phyloP scores from a whole-genome alignment of 2,888 invertebrate genomes.

The Polydrusus tereticollis region DNA sequence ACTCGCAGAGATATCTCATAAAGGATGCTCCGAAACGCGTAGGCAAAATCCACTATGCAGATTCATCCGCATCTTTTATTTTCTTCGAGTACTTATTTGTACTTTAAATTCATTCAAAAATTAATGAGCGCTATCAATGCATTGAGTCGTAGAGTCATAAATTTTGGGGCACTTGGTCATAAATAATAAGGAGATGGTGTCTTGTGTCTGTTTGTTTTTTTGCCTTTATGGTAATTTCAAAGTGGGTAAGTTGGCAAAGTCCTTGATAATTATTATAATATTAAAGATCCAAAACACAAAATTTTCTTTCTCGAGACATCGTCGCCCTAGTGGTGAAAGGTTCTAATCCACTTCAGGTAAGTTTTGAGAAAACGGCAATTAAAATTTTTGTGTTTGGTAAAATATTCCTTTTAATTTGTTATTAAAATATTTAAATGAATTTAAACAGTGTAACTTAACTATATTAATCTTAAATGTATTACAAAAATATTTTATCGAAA shows the following conservation, averaged over 20 bases:
- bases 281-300: no score
- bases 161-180: slow-evolving; percentile 32
- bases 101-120: slow-evolving; percentile 47
- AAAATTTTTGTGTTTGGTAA: no score
- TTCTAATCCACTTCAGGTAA: no score
- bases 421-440: no score
- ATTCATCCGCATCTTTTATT: slow-evolving; percentile 32
- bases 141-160: slow-evolving; percentile 31
- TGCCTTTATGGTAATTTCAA: neutral
- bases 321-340: no score
- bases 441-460: no score
- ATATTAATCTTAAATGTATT: no score
- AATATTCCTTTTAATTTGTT: no score
- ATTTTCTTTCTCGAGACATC: no score
- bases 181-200: slow-evolving; percentile 16
- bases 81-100: slow-evolving; percentile 31
- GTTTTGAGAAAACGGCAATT: no score
- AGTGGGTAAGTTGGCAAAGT: neutral
- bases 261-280: no score
- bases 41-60: slow-evolving; percentile 33
- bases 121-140: slow-evolving; percentile 44
- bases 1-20: neutral
- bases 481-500: no score
- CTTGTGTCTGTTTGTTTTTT: neutral
- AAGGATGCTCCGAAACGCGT: slow-evolving; percentile 28